Evolutionary conservation across 2,797 vertebrate genomes (phyloP), one percentile per base, ranked within the genome.

Genomic region (Cirrhinus mrigala): DNA sequence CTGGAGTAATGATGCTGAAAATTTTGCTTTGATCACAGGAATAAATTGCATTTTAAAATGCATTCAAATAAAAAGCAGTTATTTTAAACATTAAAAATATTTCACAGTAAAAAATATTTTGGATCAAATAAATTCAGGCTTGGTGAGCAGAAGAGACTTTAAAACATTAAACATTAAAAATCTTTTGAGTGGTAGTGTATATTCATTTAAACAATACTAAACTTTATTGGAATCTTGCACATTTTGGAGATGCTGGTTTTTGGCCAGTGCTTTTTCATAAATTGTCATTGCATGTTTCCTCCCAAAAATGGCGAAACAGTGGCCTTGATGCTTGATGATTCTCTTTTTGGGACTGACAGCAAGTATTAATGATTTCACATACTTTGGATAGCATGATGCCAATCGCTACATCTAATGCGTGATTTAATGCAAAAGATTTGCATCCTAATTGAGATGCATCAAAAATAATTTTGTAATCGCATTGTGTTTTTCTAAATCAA

Each of bases 171-270:
- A 44, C 40, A 44, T 44, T 44, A 1, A 44, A 44, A 8, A 44
- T 40, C 40, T 8, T 44, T 44, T 44, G 40, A 44, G 6, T 44
- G 8, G 40, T 44, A 44, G 40, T 44, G 8, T 44, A 5, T 44
- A 44, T 52, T 52, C 0, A 29, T 27, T 50, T 20, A 74, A 48
- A 4, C n/a, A 15, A 46, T 48, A 27, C 1, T 2, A 8, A 46
- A 24, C 15, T 73, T 33, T 12, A 33, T 29, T 54, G 16, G 2
- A 75, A 54, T 14, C 22, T 11, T 33, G 48, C 18, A 75, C 10
- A 20, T 52, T 74, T 52, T 11, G 24, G 24, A 24, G 33, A 16
- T 66, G 62, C 62, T 29, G 15, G 16, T 33, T 33, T 66, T 29
- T 9, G 2, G 2, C 14, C 60, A 29, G 62, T 18, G 15, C 62